Conservation (phyloP, 2,113 vertebrate genomes). For the Rhinogobius similis region DNA sequence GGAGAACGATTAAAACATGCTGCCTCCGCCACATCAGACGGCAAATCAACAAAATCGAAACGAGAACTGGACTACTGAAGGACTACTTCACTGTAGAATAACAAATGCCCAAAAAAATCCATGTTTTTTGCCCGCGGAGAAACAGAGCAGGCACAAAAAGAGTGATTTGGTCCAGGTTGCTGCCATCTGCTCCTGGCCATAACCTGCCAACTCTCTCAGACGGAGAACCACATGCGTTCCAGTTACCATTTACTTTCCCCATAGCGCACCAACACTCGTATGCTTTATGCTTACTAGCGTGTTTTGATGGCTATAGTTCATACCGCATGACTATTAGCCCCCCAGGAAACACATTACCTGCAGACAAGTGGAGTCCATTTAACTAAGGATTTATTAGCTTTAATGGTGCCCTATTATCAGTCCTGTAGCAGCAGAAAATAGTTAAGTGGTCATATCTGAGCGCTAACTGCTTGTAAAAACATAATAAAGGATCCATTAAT, state of each 20-base stretch:
- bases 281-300: constrained; percentile 6
- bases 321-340: constrained; percentile 2
- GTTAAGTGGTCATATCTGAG: background rate
- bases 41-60: too few relatives aligned
- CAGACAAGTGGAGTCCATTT: constrained; percentile 13
- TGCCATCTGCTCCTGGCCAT: constrained; percentile 7
- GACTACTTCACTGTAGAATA: too few relatives aligned
- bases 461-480: constrained; percentile 5
- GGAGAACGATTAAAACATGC: too few relatives aligned
- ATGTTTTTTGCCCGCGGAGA: background rate
- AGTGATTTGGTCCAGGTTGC: background rate
- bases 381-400: constrained; percentile 4
- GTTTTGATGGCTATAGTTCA: constrained; percentile 9
- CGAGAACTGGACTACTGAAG: too few relatives aligned
- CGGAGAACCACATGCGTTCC: background rate
- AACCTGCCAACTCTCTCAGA: background rate
- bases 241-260: background rate
- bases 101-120: background rate
- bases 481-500: constrained; percentile 5
- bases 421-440: background rate
- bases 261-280: background rate
- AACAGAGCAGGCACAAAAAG: background rate
- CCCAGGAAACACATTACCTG: background rate
- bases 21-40: too few relatives aligned
- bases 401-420: constrained; percentile 8